These are phyloP conservation scores for Ptilorrhoa leucosticta DNA, from an alignment of 2,113 vertebrate species.

Conservation along the genomic window DNA sequence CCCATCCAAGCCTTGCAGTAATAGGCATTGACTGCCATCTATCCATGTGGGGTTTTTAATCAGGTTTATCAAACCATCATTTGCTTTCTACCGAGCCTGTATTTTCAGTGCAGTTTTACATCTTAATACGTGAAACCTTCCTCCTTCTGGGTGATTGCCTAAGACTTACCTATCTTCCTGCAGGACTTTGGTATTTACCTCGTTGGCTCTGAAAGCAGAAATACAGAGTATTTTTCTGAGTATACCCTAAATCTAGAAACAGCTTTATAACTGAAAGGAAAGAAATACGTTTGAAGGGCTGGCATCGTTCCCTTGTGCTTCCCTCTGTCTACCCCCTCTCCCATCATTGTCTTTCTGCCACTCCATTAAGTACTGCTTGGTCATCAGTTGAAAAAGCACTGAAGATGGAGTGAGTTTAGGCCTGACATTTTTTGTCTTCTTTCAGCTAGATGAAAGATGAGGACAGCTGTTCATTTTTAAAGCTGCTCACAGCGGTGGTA, in stretches of 20 bases:
- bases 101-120: conserved; percentile 10
- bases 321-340: background rate
- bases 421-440: background rate
- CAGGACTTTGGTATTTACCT: background rate
- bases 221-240: background rate
- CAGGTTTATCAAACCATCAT: background rate
- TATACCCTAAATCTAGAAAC: background rate
- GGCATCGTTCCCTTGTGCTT: background rate
- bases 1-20: conserved; percentile 1
- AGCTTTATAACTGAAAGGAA: background rate
- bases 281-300: background rate
- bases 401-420: background rate
- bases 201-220: background rate
- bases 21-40: conserved; percentile 23
- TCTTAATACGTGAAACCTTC: background rate
- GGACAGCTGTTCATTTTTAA: background rate
- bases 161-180: background rate
- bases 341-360: background rate
- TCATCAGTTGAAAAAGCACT: background rate
- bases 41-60: background rate
- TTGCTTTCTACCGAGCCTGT: background rate
- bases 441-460: background rate
- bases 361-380: background rate
- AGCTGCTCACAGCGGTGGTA: background rate
- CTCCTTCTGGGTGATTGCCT: background rate